Evolutionary conservation across 2,888 invertebrate genomes (phyloP).

Genomic region (Coleophora flavipennella): DNA sequence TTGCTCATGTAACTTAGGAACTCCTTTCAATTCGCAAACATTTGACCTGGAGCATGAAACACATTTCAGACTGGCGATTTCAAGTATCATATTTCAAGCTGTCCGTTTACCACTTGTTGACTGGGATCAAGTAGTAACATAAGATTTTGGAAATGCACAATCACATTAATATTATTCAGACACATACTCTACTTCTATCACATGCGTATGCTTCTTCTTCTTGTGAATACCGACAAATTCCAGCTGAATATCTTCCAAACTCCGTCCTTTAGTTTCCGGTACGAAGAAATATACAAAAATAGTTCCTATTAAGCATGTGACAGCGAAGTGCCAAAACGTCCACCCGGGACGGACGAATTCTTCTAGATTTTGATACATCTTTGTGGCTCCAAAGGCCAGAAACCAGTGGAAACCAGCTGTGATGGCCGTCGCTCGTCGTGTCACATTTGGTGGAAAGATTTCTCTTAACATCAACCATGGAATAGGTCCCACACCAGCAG

Average conservation of each 20-base stretch:
- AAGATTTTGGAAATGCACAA: no score
- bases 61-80: no score
- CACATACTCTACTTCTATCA: slow-evolving; percentile 56
- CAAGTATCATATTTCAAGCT: no score
- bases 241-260: slow-evolving; percentile 67
- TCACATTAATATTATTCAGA: slow-evolving; percentile 27
- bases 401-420: slow-evolving; percentile 80
- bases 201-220: slow-evolving; percentile 53
- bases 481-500: slow-evolving; percentile 79
- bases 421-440: slow-evolving; percentile 77
- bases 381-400: slow-evolving; percentile 76
- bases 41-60: no score
- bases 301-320: slow-evolving; percentile 70
- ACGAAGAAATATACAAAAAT: slow-evolving; percentile 77
- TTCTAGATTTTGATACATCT: slow-evolving; percentile 74
- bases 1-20: no score
- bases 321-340: slow-evolving; percentile 78
- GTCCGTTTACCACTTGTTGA: no score
- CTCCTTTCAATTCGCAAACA: no score
- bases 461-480: slow-evolving; percentile 82
- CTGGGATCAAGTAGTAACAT: no score
- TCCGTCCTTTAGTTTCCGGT: slow-evolving; percentile 78
- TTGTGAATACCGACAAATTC: slow-evolving; percentile 62
- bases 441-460: slow-evolving; percentile 76
- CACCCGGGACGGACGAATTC: slow-evolving; percentile 69